Conservation (phyloP, 2,797 vertebrate species). For the Hippopotamyrus pictus region DNA sequence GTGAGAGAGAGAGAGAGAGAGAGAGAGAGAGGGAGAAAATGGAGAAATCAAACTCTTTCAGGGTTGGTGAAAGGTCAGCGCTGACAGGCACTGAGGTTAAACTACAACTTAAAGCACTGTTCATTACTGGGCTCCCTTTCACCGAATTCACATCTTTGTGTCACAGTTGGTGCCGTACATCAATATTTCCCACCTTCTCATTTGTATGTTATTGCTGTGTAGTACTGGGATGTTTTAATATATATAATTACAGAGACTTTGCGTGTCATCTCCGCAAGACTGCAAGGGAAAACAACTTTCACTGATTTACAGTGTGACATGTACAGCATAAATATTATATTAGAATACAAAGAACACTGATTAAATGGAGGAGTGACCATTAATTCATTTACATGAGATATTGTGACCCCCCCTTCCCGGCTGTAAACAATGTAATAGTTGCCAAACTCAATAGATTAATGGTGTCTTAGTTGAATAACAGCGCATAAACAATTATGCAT, state of each 20-base stretch:
- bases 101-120: constrained; percentile 99
- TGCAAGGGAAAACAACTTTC: not conserved
- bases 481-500: not conserved
- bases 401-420: not conserved
- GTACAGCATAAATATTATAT: not conserved
- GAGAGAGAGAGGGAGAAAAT: constrained; percentile 49
- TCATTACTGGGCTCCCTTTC: constrained; percentile 92
- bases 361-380: not conserved
- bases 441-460: constrained; percentile 16
- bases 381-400: constrained; percentile 8
- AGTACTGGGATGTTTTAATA: constrained; percentile 67
- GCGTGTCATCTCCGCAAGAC: not conserved
- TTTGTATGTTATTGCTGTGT: constrained; percentile 92
- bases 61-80: constrained; percentile 99
- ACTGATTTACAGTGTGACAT: not conserved
- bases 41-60: constrained; percentile 93
- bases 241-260: constrained; percentile 53
- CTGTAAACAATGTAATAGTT: constrained; percentile 3
- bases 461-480: not conserved
- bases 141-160: constrained; percentile 94
- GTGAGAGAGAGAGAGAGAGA: constrained; percentile 29
- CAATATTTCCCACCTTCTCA: constrained; percentile 85
- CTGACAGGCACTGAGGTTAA: constrained; percentile 98
- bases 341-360: not conserved
- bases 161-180: constrained; percentile 85